Conservation (phyloP, 2,797 vertebrate genomes). For the Peromyscus eremicus region DNA sequence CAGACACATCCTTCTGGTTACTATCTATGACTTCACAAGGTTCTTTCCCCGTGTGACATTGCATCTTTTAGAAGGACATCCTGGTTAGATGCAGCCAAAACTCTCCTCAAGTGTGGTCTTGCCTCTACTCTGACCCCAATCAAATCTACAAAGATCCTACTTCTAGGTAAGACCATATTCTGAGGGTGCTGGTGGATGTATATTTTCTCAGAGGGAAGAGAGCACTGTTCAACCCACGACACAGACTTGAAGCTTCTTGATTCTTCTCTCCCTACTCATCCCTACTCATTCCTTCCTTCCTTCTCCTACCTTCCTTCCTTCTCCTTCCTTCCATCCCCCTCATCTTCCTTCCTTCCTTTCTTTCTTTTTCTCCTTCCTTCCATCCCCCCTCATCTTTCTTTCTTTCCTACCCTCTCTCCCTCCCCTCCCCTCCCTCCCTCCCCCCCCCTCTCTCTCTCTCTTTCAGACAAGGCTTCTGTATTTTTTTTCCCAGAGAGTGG, state of each 20-base stretch:
- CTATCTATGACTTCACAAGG: neutral
- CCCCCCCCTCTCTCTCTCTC: accelerated
- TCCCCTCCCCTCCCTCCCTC: accelerated
- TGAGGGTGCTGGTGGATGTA: neutral
- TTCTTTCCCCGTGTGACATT: neutral
- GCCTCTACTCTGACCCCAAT: neutral
- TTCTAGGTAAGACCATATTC: neutral
- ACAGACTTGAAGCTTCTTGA: neutral
- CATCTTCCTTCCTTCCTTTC: too few relatives aligned
- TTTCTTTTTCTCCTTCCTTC: too few relatives aligned
- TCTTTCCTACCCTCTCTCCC: neutral
- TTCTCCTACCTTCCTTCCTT: neutral
- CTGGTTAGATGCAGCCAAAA: neutral
- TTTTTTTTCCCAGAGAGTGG: neutral
- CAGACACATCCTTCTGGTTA: neutral
- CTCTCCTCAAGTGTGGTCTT: neutral
- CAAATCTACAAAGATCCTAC: neutral
- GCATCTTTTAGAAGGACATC: neutral
- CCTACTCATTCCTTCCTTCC: neutral
- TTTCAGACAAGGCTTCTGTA: neutral
- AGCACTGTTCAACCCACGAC: neutral
- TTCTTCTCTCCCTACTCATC: neutral
- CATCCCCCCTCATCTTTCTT: accelerated
- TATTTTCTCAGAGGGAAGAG: neutral
- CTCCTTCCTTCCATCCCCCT: too few relatives aligned